Conservation (phyloP, 2,797 vertebrate genomes). For the Melanitta fusca region DNA sequence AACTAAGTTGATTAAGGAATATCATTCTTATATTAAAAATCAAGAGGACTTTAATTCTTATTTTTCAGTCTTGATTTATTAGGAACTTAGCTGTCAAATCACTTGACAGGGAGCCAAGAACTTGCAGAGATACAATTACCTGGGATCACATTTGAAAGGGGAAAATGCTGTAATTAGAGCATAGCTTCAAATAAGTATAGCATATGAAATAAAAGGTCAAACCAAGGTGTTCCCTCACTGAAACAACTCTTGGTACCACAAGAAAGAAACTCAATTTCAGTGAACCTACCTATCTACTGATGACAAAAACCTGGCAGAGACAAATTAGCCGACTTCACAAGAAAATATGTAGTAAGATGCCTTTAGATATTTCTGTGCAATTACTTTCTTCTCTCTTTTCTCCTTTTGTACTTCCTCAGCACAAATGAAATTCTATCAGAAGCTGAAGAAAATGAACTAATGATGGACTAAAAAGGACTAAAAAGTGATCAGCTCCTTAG, state of each 20-base stretch:
- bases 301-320: background rate
- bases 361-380: background rate
- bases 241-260: background rate
- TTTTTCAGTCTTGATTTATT: conserved; percentile 8
- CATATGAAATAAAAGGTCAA: conserved; percentile 45
- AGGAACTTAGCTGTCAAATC: conserved; percentile 1
- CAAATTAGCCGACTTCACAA: background rate
- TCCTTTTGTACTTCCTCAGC: background rate
- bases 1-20: conserved; percentile 15
- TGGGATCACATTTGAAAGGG: conserved; percentile 7
- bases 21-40: conserved; percentile 29
- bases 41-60: background rate
- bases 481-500: background rate
- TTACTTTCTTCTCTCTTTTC: background rate
- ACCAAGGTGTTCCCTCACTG: background rate
- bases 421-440: background rate
- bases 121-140: conserved; percentile 8
- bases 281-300: background rate
- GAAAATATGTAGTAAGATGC: background rate
- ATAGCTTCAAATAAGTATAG: conserved; percentile 34
- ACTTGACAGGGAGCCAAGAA: conserved; percentile 29
- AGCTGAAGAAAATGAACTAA: background rate
- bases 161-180: conserved; percentile 11
- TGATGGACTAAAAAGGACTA: background rate
- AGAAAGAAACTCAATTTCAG: background rate